These are phyloP conservation scores for Drosophila pseudoobscura DNA, from an alignment of 1,140 invertebrate species.

Conservation along the genomic window DNA sequence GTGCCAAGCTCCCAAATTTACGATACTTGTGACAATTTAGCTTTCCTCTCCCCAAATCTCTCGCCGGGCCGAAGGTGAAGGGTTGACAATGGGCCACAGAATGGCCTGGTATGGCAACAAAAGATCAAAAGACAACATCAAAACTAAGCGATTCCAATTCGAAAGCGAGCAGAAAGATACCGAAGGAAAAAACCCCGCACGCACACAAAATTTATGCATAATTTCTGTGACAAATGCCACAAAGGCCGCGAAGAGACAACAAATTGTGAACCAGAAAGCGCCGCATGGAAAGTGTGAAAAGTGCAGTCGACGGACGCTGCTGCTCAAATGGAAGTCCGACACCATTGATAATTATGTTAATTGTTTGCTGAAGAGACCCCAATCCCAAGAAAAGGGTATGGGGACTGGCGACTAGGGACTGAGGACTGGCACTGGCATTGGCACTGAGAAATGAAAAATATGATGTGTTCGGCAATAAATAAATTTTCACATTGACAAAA, in stretches of 20 bases:
- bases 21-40: conserved; percentile 39
- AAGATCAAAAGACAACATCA: conserved; percentile 25
- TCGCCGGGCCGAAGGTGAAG: conserved; percentile 47
- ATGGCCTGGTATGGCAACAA: conserved; percentile 64
- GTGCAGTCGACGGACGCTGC: conserved; percentile 28
- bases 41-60: conserved; percentile 7
- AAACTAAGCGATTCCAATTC: conserved; percentile 69
- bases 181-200: background rate
- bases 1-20: conserved; percentile 48
- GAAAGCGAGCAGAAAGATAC: conserved; percentile 62
- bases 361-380: conserved; percentile 31
- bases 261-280: conserved; percentile 5
- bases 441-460: conserved; percentile 25
- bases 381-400: conserved; percentile 3
- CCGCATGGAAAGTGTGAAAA: conserved; percentile 58
- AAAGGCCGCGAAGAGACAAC: conserved; percentile 2
- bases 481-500: conserved; percentile 57
- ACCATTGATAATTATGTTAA: conserved; percentile 79
- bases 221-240: conserved; percentile 72
- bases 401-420: background rate
- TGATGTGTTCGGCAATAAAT: conserved; percentile 45
- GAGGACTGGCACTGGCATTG: background rate
- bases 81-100: conserved; percentile 54
- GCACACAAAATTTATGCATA: conserved; percentile 61
- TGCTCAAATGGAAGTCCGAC: background rate